Evolutionary conservation across 2,888 invertebrate genomes (phyloP).

Genomic region (Philereme transversata): DNA sequence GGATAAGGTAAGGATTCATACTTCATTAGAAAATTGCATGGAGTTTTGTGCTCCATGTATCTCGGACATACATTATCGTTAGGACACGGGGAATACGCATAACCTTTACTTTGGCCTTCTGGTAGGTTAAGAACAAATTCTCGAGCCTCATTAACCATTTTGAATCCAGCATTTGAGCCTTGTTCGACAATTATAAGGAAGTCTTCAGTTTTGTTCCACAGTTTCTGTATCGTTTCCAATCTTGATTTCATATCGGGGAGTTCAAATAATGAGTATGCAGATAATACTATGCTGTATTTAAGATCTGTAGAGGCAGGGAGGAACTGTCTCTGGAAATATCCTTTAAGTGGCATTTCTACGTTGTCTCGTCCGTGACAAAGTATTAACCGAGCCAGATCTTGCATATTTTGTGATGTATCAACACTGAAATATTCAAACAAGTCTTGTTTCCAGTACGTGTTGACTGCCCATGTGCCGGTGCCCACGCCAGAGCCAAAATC

Average conservation of each 20-base stretch:
- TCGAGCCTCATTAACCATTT: constrained; percentile 92
- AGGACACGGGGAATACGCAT: constrained; percentile 94
- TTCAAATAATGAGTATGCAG: constrained; percentile 92
- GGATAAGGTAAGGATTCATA: constrained; percentile 85
- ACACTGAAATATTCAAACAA: constrained; percentile 94
- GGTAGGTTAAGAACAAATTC: constrained; percentile 88
- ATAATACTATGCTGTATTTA: constrained; percentile 91
- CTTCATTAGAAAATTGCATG: constrained; percentile 90
- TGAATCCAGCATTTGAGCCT: constrained; percentile 92
- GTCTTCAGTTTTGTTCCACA: constrained; percentile 94
- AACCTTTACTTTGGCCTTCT: constrained; percentile 66
- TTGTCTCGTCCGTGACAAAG: constrained; percentile 87
- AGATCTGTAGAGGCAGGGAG: constrained; percentile 86
- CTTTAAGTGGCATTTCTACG: constrained; percentile 82
- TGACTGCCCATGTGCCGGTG: constrained; percentile 93
- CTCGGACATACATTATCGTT: constrained; percentile 92
- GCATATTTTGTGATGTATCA: constrained; percentile 92
- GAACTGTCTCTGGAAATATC: constrained; percentile 91
- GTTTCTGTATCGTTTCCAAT: constrained; percentile 87
- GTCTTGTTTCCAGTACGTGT: constrained; percentile 87
- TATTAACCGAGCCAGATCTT: constrained; percentile 90
- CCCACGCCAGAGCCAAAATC: constrained; percentile 97
- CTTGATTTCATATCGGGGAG: constrained; percentile 87
- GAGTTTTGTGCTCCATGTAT: constrained; percentile 84
- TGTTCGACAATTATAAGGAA: constrained; percentile 93